Evolutionary conservation across 1,140 invertebrate genomes (phyloP), one percentile per base, ranked within the genome.

Genomic region (Cepaea nemoralis): DNA sequence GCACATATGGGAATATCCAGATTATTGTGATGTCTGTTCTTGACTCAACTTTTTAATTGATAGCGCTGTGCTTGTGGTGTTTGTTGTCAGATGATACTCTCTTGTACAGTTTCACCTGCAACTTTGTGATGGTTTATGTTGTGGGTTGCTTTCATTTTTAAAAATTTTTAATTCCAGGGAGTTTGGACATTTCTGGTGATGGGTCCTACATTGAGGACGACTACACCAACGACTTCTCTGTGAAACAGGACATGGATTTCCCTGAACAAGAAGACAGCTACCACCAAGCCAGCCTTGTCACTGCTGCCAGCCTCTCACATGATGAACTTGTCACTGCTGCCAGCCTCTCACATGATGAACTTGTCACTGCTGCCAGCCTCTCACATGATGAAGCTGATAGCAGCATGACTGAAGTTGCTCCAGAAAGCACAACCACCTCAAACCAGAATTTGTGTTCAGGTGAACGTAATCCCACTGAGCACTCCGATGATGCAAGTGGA

Each of bases 141-240:
- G n/a, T n/a, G n/a, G n/a, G n/a, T n/a, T n/a, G n/a, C n/a, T n/a
- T n/a, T n/a, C n/a, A n/a, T n/a, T n/a, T n/a, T n/a, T n/a, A n/a
- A n/a, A n/a, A n/a, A n/a, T 48, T 48, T 19, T 48, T 12, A 12
- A 31, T 31, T 63, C 27, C 27, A 63, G 59, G 59, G 5, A 63
- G 27, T 63, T 19, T 63, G 5, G 59, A 63, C 6, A 6, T 63
- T 2, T 63, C 59, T 8, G 59, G 59, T 27, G 59, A 63, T 6
- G 59, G 42, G 16, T 0, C 59, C 24, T 79, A 79, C 63, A 45
- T 79, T 69, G 77, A 79, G 31, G 77, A 79, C 35, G 77, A 79
- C 31, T 79, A 79, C 66, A 67, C 40, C 5, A 42, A 35, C 3
- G 77, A 79, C 35, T 79, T 69, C 39, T 79, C 77, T 48, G 63